These are phyloP conservation scores for Toxotes lorentzi DNA, from an alignment of 2,797 vertebrate genomes.

Conservation along the genomic window DNA sequence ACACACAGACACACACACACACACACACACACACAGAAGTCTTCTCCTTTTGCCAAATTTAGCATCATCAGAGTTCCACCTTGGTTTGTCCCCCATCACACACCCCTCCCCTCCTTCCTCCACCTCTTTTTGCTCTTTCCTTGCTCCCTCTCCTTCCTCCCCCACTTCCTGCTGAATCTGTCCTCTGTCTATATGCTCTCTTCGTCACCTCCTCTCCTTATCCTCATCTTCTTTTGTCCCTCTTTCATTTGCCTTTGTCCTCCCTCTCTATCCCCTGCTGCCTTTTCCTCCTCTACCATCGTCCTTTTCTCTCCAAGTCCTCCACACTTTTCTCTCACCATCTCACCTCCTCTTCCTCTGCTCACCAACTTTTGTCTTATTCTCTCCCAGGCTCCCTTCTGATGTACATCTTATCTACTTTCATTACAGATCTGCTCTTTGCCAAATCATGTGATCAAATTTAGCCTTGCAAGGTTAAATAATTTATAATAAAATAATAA, in stretches of 20 bases:
- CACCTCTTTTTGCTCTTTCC: slow-evolving; percentile 49
- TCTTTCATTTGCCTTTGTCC: slow-evolving; percentile 63
- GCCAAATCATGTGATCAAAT: slow-evolving; percentile 35
- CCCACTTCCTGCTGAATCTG: slow-evolving; percentile 71
- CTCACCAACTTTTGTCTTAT: not conserved
- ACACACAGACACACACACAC: slow-evolving; percentile 47
- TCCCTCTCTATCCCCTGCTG: slow-evolving; percentile 13
- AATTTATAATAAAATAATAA: too few relatives aligned
- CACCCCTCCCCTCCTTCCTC: slow-evolving; percentile 33
- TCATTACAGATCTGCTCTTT: slow-evolving; percentile 21
- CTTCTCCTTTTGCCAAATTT: slow-evolving; percentile 90
- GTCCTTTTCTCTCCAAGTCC: slow-evolving; percentile 5
- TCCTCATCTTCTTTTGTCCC: slow-evolving; percentile 63
- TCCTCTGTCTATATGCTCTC: slow-evolving; percentile 65
- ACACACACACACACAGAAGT: slow-evolving; percentile 62
- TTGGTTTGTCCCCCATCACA: slow-evolving; percentile 83
- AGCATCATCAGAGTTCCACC: slow-evolving; percentile 90
- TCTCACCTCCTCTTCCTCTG: not conserved
- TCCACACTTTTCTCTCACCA: slow-evolving; percentile 8
- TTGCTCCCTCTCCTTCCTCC: slow-evolving; percentile 49
- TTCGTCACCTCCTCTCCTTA: slow-evolving; percentile 67
- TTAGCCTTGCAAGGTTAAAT: slow-evolving; percentile 41
- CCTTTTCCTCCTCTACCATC: not conserved
- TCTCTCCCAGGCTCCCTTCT: not conserved
- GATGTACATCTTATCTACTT: not conserved